Evolutionary conservation across 2,888 invertebrate species (phyloP).

Genomic region (Pyrrhosoma nymphula): DNA sequence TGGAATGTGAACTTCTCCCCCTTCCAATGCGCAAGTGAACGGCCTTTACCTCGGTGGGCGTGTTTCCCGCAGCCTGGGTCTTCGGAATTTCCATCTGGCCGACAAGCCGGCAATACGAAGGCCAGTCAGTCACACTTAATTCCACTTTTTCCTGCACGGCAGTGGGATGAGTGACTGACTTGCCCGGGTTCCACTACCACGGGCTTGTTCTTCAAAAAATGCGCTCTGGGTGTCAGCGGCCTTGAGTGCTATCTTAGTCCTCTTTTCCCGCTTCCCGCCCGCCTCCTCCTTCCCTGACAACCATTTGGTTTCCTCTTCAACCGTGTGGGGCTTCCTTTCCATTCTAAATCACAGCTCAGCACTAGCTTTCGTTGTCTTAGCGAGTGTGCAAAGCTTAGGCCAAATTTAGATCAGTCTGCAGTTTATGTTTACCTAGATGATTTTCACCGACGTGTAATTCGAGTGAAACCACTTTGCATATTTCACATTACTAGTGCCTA

Average conservation of each 20-base stretch:
- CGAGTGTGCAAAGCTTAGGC: no score
- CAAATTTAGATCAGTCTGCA: no score
- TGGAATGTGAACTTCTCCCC: background rate
- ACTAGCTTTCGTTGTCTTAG: no score
- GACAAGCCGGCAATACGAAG: background rate
- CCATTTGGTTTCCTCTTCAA: background rate
- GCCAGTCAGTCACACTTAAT: background rate
- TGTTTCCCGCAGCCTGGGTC: slow-evolving; percentile 6
- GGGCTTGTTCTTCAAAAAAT: background rate
- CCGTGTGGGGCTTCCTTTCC: background rate
- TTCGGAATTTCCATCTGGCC: background rate
- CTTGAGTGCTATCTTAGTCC: slow-evolving; percentile 33
- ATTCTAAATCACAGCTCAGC: background rate
- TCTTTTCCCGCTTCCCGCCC: background rate
- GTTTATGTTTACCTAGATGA: no score
- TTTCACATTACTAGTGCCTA: no score
- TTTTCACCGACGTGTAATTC: no score
- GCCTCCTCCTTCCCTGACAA: background rate
- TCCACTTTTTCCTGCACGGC: background rate
- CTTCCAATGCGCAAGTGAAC: background rate
- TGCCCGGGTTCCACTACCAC: background rate
- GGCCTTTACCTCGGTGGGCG: background rate
- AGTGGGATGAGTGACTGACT: background rate
- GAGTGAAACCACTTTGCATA: no score
- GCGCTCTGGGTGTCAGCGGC: background rate